These are phyloP conservation scores for Idaea aversata DNA, from an alignment of 2,888 invertebrate genomes.

Conservation along the genomic window DNA sequence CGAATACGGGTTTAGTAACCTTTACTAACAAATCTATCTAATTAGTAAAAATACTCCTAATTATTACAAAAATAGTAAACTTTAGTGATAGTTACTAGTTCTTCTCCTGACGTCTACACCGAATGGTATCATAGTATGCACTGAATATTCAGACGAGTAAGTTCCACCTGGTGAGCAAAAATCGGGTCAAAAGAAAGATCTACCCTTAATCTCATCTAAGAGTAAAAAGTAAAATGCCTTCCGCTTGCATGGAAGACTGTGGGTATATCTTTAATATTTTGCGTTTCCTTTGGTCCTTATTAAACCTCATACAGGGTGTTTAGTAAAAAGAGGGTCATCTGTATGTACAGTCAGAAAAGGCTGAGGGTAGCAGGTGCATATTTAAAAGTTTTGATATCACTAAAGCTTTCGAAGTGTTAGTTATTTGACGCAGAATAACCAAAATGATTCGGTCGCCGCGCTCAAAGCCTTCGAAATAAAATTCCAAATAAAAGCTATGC, in stretches of 20 bases:
- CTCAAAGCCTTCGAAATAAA: too few relatives aligned
- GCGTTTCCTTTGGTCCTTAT: too few relatives aligned
- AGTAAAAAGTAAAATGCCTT: neutral
- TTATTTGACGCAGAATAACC: too few relatives aligned
- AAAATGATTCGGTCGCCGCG: too few relatives aligned
- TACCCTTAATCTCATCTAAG: neutral
- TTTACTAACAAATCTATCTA: neutral
- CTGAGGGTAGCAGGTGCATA: too few relatives aligned
- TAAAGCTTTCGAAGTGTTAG: too few relatives aligned
- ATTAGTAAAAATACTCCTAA: neutral
- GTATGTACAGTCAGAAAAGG: too few relatives aligned
- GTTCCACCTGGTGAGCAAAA: slow-evolving; percentile 53
- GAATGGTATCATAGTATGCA: slow-evolving; percentile 73
- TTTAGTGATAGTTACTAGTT: slow-evolving; percentile 61
- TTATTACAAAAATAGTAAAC: neutral
- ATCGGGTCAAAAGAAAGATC: neutral
- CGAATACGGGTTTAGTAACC: neutral
- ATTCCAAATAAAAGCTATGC: too few relatives aligned
- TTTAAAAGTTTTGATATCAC: too few relatives aligned
- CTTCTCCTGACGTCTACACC: slow-evolving; percentile 65
- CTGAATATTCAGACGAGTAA: slow-evolving; percentile 69
- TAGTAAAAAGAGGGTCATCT: too few relatives aligned
- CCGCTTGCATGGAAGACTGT: neutral
- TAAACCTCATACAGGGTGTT: too few relatives aligned
- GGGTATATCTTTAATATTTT: too few relatives aligned